Evolutionary conservation across 2,797 vertebrate genomes (phyloP).

Genomic region (Cirrhinus molitorella): DNA sequence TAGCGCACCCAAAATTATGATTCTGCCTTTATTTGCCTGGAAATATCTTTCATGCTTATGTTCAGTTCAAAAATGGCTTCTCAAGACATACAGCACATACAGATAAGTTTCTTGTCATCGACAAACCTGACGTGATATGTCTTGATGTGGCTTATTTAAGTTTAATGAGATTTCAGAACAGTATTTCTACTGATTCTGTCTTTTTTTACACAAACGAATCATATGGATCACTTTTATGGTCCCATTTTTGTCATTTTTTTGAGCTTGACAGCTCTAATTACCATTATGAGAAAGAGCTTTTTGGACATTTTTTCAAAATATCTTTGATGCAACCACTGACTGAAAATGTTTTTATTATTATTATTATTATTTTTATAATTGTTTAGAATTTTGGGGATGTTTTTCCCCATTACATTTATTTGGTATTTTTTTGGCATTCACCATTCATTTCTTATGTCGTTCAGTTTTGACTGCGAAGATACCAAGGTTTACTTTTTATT

Average conservation of each 20-base stretch:
- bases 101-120: background rate
- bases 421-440: background rate
- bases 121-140: background rate
- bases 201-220: background rate
- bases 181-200: background rate
- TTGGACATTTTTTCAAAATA: too few species aligned
- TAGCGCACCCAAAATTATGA: background rate
- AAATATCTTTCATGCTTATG: background rate
- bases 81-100: slow-evolving; percentile 39
- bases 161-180: background rate
- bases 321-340: too few species aligned
- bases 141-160: background rate
- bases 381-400: too few species aligned
- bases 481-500: too few species aligned
- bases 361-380: too few species aligned
- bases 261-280: background rate
- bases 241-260: background rate
- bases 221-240: background rate
- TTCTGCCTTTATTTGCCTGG: background rate
- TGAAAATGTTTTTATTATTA: too few species aligned
- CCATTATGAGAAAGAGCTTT: background rate
- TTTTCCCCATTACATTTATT: background rate
- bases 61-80: background rate
- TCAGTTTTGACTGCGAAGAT: background rate
- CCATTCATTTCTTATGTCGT: background rate